A percentile compares a stretch with the other conserved stretches of the same genome.
These are phyloP conservation scores for Brachyhypopomus occidentalis DNA, from an alignment of 2,113 vertebrate species.

Conservation along the genomic window DNA sequence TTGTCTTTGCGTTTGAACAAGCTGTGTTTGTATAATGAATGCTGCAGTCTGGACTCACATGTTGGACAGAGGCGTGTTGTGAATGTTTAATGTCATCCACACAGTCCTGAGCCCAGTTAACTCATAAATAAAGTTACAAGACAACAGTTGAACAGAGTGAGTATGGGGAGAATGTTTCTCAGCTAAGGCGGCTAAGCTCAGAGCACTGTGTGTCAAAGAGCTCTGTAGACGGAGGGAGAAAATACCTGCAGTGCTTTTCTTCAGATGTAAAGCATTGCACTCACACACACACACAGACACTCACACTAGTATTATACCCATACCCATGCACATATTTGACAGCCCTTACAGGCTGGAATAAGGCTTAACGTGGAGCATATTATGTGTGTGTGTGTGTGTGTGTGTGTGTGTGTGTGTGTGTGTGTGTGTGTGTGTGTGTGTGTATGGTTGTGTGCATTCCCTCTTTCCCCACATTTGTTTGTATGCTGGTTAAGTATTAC, in stretches of 20 bases:
- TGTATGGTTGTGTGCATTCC: not conserved
- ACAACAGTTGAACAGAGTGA: not conserved
- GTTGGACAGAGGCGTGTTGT: not conserved
- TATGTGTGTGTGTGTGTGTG: not conserved
- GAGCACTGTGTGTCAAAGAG: too few relatives aligned
- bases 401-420: not conserved
- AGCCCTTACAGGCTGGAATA: not conserved
- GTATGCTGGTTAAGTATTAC: not conserved
- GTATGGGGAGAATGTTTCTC: not conserved
- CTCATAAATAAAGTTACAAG: not conserved
- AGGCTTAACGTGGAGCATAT: not conserved
- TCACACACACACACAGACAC: not conserved
- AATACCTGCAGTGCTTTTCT: not conserved
- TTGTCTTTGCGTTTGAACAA: not conserved
- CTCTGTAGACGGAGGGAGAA: too few relatives aligned
- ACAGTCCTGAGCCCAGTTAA: not conserved
- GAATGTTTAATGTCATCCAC: not conserved
- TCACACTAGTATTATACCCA: not conserved
- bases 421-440: not conserved
- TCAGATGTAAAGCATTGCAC: not conserved
- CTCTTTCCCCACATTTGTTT: not conserved
- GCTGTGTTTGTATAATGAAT: slow-evolving; percentile 19
- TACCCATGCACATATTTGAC: not conserved
- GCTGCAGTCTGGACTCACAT: not conserved
- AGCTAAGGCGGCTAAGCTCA: too few relatives aligned